Evolutionary conservation across 2,888 invertebrate genomes (phyloP), one percentile per base, ranked within the genome.

Genomic region (Macaria liturata): DNA sequence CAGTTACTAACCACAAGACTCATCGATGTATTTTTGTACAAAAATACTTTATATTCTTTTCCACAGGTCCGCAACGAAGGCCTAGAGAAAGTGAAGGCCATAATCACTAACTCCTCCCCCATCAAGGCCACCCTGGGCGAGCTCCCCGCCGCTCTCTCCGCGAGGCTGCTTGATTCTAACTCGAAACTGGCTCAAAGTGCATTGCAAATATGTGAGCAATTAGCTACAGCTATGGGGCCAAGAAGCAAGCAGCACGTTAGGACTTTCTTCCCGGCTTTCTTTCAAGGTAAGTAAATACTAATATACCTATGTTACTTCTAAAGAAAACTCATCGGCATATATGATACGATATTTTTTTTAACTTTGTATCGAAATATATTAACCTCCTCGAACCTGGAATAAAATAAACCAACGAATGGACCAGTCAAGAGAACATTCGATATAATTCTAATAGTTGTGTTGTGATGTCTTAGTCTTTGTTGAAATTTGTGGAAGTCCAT

Each of bases 141-240:
- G 76, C 84, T 98, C 42, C 96, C 97, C 0, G 95, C 96, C 53
- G 96, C 96, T 0, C 83, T 99, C 8, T 94, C 95, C 0, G 93
- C 94, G 0, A 93, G 98, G 1, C 89, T 98, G 9, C 89, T 95
- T 0, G 99, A 99, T 80, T 97, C 98, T 48, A 99, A 99, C 88
- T 97, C 97, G 32, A 98, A 97, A 83, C 94, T 99, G 66, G 97
- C 97, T 0, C 96, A 96, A 73, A 95, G 95, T 9, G 94, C 98
- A 0, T 86, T 98, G 46, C 94, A 95, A 57, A 95, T 98, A 60
- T 97, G 98, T 75, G 96, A 97, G 72, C 93, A 93, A 37, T 87
- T 99, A 32, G 97, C 96, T 0, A 93, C 93, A 0, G 96, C 97
- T 0, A 96, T 98, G 94, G 98, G 98, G 0, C 83, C 95, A 0